Evolutionary conservation across 1,140 invertebrate species (phyloP), one percentile per base, ranked within the genome.

Genomic region (Leptopilina clavipes): DNA sequence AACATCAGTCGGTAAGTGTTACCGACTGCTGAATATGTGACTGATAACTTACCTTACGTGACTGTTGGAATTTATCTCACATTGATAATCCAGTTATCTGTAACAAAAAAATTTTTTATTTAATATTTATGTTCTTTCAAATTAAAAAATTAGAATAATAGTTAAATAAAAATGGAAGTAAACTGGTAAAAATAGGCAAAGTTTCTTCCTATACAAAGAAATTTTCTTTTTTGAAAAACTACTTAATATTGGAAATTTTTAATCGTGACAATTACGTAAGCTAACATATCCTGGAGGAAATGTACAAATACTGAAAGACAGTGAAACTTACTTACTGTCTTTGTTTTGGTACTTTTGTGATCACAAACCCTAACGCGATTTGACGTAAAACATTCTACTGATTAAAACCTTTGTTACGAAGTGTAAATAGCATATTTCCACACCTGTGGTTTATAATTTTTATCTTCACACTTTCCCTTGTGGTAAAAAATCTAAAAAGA

Each of bases 291-390:
- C n/a, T 17, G n/a, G 17, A 52, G 48, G 48, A 52, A 52, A 52
- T 52, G 48, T 17, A n/a, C 48, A 52, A 52, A 52, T n/a, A n/a
- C 14, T 48, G 14, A 48, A 52, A 0, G 48, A 52, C 48, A 52
- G 48, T 52, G n/a, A 52, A 52, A 52, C n/a, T 52, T 17, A 52
- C 48, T 52, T 52, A 52, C 5, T 17, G 48, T n/a, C 48, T 52
- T 52, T 52, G 48, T 52, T n/a, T 45, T 2, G 5, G 44, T 45
- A 45, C 17, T 17, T n/a, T 52, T n/a, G 48, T 52, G n/a, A 45
- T 45, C 44, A 45, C 48, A 52, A 52, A 52, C 48, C 48, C 14
- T 45, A 45, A 45, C 44, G 44, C 14, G 44, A 45, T 45, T 45
- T 6, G 14, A 45, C 43, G 8, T 12, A 9, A 44, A 44, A 44